Conservation (phyloP, 1,140 invertebrate genomes). For the Lepidurus packardi region DNA sequence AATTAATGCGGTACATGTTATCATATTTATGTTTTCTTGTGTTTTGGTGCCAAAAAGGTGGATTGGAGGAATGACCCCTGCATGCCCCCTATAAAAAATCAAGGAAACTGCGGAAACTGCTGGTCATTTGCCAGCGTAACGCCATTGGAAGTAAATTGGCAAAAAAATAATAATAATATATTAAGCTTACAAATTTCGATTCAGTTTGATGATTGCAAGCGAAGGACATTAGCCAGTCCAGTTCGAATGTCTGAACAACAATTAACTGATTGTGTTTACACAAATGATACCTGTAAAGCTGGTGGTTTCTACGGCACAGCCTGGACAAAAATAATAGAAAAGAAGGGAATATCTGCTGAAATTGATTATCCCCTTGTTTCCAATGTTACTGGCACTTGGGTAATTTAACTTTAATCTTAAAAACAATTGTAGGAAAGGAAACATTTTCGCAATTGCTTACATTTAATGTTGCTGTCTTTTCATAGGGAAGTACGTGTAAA, state of each 20-base stretch:
- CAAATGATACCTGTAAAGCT: background rate
- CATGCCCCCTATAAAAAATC: slow-evolving; percentile 48
- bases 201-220: slow-evolving; percentile 37
- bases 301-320: slow-evolving; percentile 28
- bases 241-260: slow-evolving; percentile 27
- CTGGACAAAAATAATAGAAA: slow-evolving; percentile 25
- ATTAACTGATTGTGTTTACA: slow-evolving; percentile 25
- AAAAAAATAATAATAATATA: background rate
- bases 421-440: too few relatives aligned
- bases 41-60: slow-evolving; percentile 34
- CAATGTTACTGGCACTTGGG: background rate
- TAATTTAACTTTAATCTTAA: background rate
- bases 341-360: background rate
- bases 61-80: slow-evolving; percentile 46
- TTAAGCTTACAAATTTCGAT: background rate
- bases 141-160: slow-evolving; percentile 33
- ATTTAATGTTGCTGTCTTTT: too few relatives aligned
- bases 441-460: too few relatives aligned
- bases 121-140: slow-evolving; percentile 43
- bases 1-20: too few relatives aligned
- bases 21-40: too few relatives aligned
- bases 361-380: background rate
- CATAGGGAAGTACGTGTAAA: background rate
- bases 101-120: slow-evolving; percentile 45
- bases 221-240: slow-evolving; percentile 35